Evolutionary conservation across 1,140 invertebrate genomes (phyloP), one percentile per base, ranked within the genome.

Genomic region (Arion vulgaris): DNA sequence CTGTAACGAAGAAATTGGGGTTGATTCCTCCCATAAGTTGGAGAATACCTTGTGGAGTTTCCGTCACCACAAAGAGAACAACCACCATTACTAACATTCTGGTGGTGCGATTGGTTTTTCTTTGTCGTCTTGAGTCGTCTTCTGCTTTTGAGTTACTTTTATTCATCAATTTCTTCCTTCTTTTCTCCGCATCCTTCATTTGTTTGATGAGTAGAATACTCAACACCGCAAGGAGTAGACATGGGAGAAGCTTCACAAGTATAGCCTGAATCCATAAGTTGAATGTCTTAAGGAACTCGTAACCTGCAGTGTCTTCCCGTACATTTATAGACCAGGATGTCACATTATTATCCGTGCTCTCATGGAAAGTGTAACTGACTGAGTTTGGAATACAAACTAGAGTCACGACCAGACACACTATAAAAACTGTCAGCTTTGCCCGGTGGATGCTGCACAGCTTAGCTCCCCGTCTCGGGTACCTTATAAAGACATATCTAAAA

Each of bases 191-290:
- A 53, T 95, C 94, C 83, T 96, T 95, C 75, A 96, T 92, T 0
- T 95, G 95, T 88, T 94, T 93, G 79, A 97, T 96, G 0, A 98
- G 93, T 91, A 96, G 95, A 23, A 95, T 92, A 88, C 95, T 97
- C 73, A 98, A 96, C 15, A 96, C 92, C 0, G 96, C 97, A 11
- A 98, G 92, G 26, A 96, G 94, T 5, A 95, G 92, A 86, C 97
- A 97, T 0, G 97, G 97, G 5, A 98, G 86, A 0, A 98, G 92
- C 89, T 98, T 98, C 15, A 97, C 95, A 34, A 97, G 93, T 5
- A 97, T 95, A 1, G 95, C 96, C 88, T 97, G 83, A 38, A 96
- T 94, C 96, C 96, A 98, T 91, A 98, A 97, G 89, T 97, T 96
- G 26, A 95, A 90, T 23, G 94, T 93, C 57, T 94, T 93, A 9